Percentiles rank a stretch among this genome's conserved stretches.
phyloP scores from a whole-genome alignment of 1,140 invertebrate genomes.

The Nixonia krombeini region DNA sequence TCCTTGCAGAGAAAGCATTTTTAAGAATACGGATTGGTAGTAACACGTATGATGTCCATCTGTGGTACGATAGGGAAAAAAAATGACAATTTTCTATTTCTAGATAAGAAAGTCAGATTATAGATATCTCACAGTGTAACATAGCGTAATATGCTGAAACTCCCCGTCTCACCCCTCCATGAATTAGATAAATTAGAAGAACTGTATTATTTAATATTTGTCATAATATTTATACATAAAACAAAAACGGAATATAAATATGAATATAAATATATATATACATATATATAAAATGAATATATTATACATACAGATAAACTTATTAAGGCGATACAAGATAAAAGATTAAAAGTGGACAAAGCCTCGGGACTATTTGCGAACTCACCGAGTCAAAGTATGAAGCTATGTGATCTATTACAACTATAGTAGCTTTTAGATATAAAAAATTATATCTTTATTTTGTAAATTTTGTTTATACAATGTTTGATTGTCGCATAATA shows the following conservation, averaged over 20 bases:
- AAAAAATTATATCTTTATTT: slow-evolving; percentile 73
- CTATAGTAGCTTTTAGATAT: slow-evolving; percentile 72
- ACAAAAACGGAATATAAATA: slow-evolving; percentile 53
- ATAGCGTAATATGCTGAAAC: slow-evolving; percentile 62
- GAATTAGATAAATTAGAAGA: slow-evolving; percentile 64
- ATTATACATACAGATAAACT: slow-evolving; percentile 58
- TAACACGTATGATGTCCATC: slow-evolving; percentile 49
- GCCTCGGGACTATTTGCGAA: slow-evolving; percentile 57
- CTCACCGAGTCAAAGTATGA: slow-evolving; percentile 63
- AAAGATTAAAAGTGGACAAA: slow-evolving; percentile 46
- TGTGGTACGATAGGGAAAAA: slow-evolving; percentile 69
- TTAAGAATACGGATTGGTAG: slow-evolving; percentile 41
- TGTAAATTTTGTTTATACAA: slow-evolving; percentile 74
- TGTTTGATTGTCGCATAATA: slow-evolving; percentile 73
- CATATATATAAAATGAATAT: slow-evolving; percentile 45
- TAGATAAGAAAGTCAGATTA: slow-evolving; percentile 57
- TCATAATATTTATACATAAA: slow-evolving; percentile 68
- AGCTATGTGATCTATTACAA: slow-evolving; percentile 73
- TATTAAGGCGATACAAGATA: slow-evolving; percentile 57
- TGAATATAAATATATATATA: slow-evolving; percentile 54
- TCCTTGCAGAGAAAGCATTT: too few species aligned
- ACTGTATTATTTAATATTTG: slow-evolving; percentile 70
- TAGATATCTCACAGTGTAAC: slow-evolving; percentile 63
- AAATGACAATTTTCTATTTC: slow-evolving; percentile 73
- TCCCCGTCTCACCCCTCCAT: slow-evolving; percentile 52